Conservation (phyloP, 2,888 invertebrate genomes). For the Nymphalis c-album region DNA sequence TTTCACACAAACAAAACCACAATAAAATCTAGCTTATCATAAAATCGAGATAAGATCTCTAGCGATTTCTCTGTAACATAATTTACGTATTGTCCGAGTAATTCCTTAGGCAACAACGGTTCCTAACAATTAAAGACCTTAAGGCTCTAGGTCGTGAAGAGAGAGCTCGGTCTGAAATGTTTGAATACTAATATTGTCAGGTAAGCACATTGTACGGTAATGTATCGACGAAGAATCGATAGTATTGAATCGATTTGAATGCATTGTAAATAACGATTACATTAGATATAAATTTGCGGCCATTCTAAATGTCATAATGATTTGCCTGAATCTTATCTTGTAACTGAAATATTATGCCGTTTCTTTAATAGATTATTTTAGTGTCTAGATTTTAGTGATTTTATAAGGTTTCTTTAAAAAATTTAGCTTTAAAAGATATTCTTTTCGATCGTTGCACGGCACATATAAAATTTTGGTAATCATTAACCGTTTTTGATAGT, state of each 20-base stretch:
- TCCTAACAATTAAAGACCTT: slow-evolving; percentile 34
- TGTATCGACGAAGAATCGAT: slow-evolving; percentile 10
- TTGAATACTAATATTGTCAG: slow-evolving; percentile 22
- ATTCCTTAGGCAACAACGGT: slow-evolving; percentile 23
- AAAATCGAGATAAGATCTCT: slow-evolving; percentile 16
- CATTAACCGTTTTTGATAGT: too few species aligned
- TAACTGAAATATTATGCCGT: neutral
- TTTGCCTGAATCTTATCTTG: neutral
- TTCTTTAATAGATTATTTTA: too few species aligned
- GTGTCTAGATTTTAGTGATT: too few species aligned
- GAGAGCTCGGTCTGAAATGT: slow-evolving; percentile 20
- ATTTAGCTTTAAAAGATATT: too few species aligned
- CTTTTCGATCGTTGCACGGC: too few species aligned
- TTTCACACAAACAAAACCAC: neutral
- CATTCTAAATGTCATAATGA: neutral
- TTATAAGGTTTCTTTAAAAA: too few species aligned
- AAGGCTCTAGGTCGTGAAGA: slow-evolving; percentile 25
- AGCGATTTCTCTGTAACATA: slow-evolving; percentile 23
- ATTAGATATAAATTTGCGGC: slow-evolving; percentile 8
- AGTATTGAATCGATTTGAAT: slow-evolving; percentile 16
- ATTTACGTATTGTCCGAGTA: slow-evolving; percentile 28
- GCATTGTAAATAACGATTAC: slow-evolving; percentile 5
- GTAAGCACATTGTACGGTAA: slow-evolving; percentile 9
- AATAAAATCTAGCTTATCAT: slow-evolving; percentile 1
- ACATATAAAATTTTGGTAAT: too few species aligned